Evolutionary conservation across 2,113 vertebrate species (phyloP).

Genomic region (Regulus satrapa): DNA sequence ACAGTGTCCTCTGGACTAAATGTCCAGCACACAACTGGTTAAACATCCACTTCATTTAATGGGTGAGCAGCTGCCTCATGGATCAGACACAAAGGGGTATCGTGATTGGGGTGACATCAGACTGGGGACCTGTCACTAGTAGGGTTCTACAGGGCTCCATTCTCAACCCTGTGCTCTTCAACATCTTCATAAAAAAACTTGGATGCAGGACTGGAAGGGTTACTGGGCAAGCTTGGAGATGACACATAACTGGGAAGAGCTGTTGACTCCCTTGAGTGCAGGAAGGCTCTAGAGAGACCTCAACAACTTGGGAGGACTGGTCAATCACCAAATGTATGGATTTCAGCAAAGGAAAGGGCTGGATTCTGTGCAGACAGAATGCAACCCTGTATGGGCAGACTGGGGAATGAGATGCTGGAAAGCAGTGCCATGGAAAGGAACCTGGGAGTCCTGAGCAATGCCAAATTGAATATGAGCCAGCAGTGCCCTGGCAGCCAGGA

Average conservation of each 20-base stretch:
- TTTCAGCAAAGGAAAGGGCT: background rate
- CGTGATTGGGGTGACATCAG: background rate
- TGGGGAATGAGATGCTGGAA: background rate
- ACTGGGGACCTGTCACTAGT: background rate
- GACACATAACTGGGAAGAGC: background rate
- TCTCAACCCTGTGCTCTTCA: background rate
- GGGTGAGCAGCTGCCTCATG: background rate
- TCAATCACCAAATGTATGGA: fast-evolving
- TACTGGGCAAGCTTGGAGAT: background rate
- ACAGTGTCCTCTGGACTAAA: background rate
- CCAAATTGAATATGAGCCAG: fast-evolving
- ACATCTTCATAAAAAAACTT: background rate
- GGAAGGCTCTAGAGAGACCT: background rate
- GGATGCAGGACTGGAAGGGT: fast-evolving
- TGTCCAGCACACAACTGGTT: background rate
- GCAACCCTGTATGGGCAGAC: background rate
- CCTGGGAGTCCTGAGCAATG: fast-evolving
- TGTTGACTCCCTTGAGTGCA: background rate
- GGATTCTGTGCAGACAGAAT: background rate
- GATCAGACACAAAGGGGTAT: background rate
- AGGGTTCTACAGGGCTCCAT: too few relatives aligned
- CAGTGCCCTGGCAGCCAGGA: background rate
- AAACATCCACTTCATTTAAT: background rate
- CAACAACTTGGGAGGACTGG: background rate
- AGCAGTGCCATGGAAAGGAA: too few relatives aligned